Percentiles rank a stretch among this genome's conserved stretches.
Evolutionary conservation across 2,113 vertebrate species (phyloP).

Genomic region (Ptychochromis oligacanthus): DNA sequence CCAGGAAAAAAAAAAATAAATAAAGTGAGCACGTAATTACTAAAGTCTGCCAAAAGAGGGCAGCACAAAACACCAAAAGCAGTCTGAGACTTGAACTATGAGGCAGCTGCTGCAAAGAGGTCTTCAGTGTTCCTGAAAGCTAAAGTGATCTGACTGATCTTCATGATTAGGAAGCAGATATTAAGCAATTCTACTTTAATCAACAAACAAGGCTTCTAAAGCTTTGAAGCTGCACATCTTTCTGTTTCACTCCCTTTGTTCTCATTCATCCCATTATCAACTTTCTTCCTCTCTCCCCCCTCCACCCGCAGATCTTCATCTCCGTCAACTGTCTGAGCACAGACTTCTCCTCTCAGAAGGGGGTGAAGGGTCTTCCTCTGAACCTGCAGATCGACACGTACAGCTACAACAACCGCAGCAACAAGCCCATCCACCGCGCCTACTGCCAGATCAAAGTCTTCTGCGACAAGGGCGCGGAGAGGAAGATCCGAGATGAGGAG

Average conservation of each 20-base stretch:
- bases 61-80: conserved; percentile 38
- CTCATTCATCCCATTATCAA: neutral
- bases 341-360: conserved; percentile 99
- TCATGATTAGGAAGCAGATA: neutral
- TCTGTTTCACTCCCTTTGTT: neutral
- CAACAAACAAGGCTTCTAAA: too few relatives aligned
- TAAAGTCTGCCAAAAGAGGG: conserved; percentile 60
- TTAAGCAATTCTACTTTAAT: neutral
- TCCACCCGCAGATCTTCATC: conserved; percentile 96
- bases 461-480: conserved; percentile 98
- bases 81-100: neutral
- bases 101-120: neutral
- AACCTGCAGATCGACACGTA: conserved; percentile 99
- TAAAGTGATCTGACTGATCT: neutral
- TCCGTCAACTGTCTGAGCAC: conserved; percentile 99
- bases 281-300: neutral
- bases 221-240: neutral
- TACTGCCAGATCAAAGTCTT: conserved; percentile 99
- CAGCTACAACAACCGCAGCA: conserved; percentile 99
- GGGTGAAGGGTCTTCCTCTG: conserved; percentile 95
- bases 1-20: conserved; percentile 20
- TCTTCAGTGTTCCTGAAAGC: neutral
- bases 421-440: conserved; percentile 96
- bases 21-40: conserved; percentile 31
- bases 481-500: conserved; percentile 98